Evolutionary conservation across 2,113 vertebrate species (phyloP).

Genomic region (Fulmarus glacialis): DNA sequence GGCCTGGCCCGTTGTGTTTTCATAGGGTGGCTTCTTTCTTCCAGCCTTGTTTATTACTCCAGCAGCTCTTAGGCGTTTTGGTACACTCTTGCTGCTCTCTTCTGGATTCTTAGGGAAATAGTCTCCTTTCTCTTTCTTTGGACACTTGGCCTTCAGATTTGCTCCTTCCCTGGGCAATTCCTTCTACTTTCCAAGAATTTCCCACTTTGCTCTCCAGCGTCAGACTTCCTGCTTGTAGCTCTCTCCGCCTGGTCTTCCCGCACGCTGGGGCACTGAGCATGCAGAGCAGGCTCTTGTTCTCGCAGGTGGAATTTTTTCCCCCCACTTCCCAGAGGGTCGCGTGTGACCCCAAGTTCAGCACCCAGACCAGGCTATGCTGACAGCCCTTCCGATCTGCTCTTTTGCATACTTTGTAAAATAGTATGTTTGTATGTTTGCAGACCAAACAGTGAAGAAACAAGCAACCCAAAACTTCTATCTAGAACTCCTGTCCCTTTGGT

Average conservation of each 20-base stretch:
- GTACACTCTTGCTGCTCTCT: background rate
- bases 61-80: background rate
- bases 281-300: background rate
- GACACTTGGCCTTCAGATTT: background rate
- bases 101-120: background rate
- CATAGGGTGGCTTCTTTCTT: background rate
- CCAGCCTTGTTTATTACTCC: background rate
- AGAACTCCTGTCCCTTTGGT: background rate
- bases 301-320: background rate
- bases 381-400: background rate
- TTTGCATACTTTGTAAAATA: background rate
- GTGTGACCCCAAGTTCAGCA: background rate
- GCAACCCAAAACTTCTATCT: background rate
- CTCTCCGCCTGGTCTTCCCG: background rate
- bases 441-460: background rate
- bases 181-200: background rate
- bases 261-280: rapidly evolving
- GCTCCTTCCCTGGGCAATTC: background rate
- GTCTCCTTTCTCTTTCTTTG: background rate
- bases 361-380: background rate
- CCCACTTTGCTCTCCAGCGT: background rate
- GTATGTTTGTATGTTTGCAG: background rate
- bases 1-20: background rate
- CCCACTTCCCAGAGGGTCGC: background rate
- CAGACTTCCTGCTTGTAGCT: background rate